phyloP scores from a whole-genome alignment of 2,888 invertebrate species.

The Melieria crassipennis region DNA sequence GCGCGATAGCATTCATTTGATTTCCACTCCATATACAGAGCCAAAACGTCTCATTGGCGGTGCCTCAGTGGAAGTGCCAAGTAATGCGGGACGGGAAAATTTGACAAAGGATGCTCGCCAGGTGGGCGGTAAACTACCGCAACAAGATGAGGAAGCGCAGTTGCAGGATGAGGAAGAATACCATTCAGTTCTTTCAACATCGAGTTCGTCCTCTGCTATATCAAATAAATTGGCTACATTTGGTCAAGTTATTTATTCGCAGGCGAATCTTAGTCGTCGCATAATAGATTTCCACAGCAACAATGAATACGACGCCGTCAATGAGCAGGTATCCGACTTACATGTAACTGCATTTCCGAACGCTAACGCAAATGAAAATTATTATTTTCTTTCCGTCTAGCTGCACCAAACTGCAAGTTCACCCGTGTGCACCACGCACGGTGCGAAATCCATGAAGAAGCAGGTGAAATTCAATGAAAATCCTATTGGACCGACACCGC shows the following conservation, averaged over 20 bases:
- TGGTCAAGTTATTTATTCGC: constrained; percentile 18
- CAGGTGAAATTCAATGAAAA: constrained; percentile 37
- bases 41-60: too few relatives aligned
- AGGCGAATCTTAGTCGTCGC: not conserved
- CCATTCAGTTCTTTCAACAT: constrained; percentile 11
- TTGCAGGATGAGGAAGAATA: constrained; percentile 11
- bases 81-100: not conserved
- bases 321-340: too few relatives aligned
- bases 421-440: not conserved
- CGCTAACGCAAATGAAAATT: not conserved
- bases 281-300: too few relatives aligned
- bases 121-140: not conserved
- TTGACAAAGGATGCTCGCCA: not conserved
- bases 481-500: constrained; percentile 29
- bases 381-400: not conserved
- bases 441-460: constrained; percentile 29
- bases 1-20: constrained; percentile 51
- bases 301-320: too few relatives aligned
- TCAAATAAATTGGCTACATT: not conserved
- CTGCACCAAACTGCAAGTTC: not conserved
- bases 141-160: constrained; percentile 3
- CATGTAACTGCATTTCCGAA: not conserved
- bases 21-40: constrained; percentile 44
- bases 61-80: not conserved
- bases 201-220: not conserved